These are phyloP conservation scores for Lasioglossum albipes DNA, from an alignment of 1,140 invertebrate genomes.

Conservation along the genomic window DNA sequence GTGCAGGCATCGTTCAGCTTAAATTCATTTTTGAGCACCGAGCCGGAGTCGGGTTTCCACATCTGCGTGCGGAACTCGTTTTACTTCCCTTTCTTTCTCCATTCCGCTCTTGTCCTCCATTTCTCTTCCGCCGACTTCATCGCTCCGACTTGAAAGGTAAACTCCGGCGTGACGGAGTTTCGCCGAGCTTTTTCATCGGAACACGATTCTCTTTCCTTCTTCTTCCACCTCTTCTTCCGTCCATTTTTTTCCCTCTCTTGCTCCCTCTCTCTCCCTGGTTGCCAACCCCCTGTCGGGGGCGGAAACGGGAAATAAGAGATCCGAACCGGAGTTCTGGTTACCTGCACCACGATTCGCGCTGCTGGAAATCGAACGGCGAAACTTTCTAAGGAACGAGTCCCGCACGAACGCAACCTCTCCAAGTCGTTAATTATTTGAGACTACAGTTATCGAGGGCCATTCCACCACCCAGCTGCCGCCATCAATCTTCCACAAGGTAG, in stretches of 20 bases:
- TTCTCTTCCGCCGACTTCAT: slow-evolving; percentile 46
- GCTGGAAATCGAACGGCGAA: slow-evolving; percentile 3
- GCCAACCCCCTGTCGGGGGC: slow-evolving; percentile 1
- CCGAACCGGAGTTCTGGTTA: slow-evolving; percentile 22
- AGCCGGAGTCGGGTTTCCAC: slow-evolving; percentile 55
- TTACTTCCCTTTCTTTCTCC: slow-evolving; percentile 21
- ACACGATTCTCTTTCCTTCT: slow-evolving; percentile 33
- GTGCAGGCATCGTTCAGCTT: slow-evolving; percentile 56
- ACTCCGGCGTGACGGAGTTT: slow-evolving; percentile 42
- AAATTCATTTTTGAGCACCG: slow-evolving; percentile 68
- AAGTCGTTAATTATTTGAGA: not conserved
- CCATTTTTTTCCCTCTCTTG: too few relatives aligned
- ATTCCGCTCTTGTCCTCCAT: slow-evolving; percentile 46
- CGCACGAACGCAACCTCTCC: not conserved
- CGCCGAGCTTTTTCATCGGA: slow-evolving; percentile 55
- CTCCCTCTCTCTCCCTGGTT: not conserved
- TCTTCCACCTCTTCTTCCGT: too few relatives aligned
- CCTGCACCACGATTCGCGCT: slow-evolving; percentile 19
- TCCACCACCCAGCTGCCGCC: too few relatives aligned
- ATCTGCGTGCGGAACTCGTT: slow-evolving; percentile 44
- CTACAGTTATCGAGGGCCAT: not conserved
- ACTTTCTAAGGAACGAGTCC: slow-evolving; percentile 11
- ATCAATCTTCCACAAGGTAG: too few relatives aligned
- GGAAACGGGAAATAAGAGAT: slow-evolving; percentile 31
- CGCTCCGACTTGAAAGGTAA: slow-evolving; percentile 53